phyloP scores from a whole-genome alignment of 2,797 vertebrate genomes.

The Sebastes dallii region DNA sequence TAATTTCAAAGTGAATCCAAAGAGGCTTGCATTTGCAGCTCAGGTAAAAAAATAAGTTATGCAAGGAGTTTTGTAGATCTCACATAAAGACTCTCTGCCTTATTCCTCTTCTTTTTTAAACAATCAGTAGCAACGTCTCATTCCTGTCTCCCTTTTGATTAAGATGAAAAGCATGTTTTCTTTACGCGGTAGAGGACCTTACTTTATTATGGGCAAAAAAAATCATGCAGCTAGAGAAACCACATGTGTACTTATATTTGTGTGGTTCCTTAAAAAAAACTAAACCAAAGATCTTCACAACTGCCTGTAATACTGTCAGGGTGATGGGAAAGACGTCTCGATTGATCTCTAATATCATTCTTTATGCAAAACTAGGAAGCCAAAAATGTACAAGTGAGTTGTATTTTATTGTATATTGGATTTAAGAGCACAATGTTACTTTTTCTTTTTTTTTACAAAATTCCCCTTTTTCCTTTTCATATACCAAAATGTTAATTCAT shows the following conservation, averaged over 20 bases:
- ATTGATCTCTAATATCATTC: constrained; percentile 46
- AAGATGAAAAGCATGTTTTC: constrained; percentile 38
- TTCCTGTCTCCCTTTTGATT: constrained; percentile 55
- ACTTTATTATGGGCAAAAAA: constrained; percentile 56
- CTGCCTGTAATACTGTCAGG: constrained; percentile 66
- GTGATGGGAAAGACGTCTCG: constrained; percentile 34
- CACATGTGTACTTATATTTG: constrained; percentile 37
- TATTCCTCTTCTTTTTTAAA: constrained; percentile 46
- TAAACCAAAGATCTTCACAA: constrained; percentile 70
- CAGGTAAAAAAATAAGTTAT: constrained; percentile 56
- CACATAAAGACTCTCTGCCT: constrained; percentile 42
- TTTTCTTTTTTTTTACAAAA: constrained; percentile 63
- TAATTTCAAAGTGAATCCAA: constrained; percentile 43
- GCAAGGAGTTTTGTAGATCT: constrained; percentile 45
- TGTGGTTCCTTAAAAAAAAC: constrained; percentile 64
- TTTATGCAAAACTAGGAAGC: constrained; percentile 62
- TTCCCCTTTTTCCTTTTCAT: constrained; percentile 57
- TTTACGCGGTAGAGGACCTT: constrained; percentile 31
- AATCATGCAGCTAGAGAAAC: constrained; percentile 78
- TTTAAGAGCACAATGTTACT: constrained; percentile 74
- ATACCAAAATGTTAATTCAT: constrained; percentile 61
- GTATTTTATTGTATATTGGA: constrained; percentile 68
- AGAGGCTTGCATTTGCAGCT: constrained; percentile 59
- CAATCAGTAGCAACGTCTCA: constrained; percentile 39
- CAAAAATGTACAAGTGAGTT: constrained; percentile 63